phyloP scores from a whole-genome alignment of 2,888 invertebrate genomes.

The Mongoloraphidia duomilia region DNA sequence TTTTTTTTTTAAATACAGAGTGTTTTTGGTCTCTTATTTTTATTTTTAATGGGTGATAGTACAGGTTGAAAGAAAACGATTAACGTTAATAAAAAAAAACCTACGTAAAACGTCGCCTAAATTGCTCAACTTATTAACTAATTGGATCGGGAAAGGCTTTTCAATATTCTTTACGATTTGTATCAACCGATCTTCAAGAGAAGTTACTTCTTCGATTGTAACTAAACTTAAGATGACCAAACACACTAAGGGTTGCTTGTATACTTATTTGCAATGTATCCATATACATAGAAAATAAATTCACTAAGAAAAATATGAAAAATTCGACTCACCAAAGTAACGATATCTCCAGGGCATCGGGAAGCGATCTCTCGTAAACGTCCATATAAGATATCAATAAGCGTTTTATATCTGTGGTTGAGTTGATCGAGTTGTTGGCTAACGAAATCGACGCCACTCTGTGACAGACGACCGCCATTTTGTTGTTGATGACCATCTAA shows the following conservation, averaged over 20 bases:
- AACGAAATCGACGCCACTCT: conserved; percentile 56
- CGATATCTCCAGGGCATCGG: conserved; percentile 55
- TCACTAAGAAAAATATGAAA: conserved; percentile 7
- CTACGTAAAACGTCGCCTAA: too few relatives aligned
- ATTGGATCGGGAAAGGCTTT: too few relatives aligned
- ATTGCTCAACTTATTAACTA: too few relatives aligned
- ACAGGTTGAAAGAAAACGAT: too few relatives aligned
- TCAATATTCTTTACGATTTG: too few relatives aligned
- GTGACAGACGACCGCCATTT: conserved; percentile 17
- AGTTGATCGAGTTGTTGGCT: conserved; percentile 65
- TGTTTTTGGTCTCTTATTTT: neutral
- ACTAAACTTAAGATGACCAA: too few relatives aligned
- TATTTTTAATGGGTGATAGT: neutral
- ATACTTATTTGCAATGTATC: neutral
- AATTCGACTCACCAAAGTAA: conserved; percentile 52
- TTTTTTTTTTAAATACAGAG: neutral
- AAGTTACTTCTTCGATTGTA: too few relatives aligned
- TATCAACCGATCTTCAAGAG: too few relatives aligned
- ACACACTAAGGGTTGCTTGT: too few relatives aligned
- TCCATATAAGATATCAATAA: conserved; percentile 54
- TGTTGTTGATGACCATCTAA: conserved; percentile 36
- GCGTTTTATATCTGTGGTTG: conserved; percentile 62
- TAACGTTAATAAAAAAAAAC: too few relatives aligned
- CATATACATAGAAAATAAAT: neutral
- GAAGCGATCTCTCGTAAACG: conserved; percentile 51